These are phyloP conservation scores for Parazoanthus atlanticus DNA, from an alignment of 92 coral and sea anemone species.

Conservation along the genomic window DNA sequence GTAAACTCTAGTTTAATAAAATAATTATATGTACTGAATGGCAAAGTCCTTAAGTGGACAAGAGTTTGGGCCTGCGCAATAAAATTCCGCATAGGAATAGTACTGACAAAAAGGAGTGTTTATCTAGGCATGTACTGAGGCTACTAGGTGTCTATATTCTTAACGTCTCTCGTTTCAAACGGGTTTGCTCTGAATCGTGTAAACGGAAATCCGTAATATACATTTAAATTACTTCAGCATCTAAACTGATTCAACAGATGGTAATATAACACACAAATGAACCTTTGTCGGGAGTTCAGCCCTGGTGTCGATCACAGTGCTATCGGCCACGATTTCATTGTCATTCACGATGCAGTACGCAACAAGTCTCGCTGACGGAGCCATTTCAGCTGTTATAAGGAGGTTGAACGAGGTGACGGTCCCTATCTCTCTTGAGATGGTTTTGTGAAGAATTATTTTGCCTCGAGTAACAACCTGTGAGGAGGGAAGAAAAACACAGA, in stretches of 20 bases:
- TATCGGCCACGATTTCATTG: conserved; percentile 78
- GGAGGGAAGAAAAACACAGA: not conserved
- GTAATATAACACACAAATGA: not conserved
- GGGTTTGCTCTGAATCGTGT: too few species aligned
- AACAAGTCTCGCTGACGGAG: conserved; percentile 85
- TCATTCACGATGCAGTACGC: conserved; percentile 64
- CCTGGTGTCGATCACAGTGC: conserved; percentile 64
- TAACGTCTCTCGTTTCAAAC: too few species aligned
- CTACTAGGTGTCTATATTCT: conserved; percentile 33
- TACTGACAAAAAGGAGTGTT: too few species aligned
- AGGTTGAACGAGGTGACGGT: conserved; percentile 74
- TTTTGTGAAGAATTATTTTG: conserved; percentile 67
- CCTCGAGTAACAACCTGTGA: conserved; percentile 81
- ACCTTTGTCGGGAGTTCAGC: conserved; percentile 85
- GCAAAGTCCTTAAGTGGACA: too few species aligned
- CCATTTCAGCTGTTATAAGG: conserved; percentile 73
- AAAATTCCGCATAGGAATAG: too few species aligned
- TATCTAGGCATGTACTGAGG: too few species aligned
- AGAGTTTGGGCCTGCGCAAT: too few species aligned
- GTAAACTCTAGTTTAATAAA: too few species aligned
- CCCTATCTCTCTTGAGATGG: conserved; percentile 63
- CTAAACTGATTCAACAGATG: too few species aligned
- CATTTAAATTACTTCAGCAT: too few species aligned
- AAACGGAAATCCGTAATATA: too few species aligned
- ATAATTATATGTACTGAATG: too few species aligned